Percentiles rank a stretch among this genome's conserved stretches.
Evolutionary conservation across 2,888 invertebrate species (phyloP).

Genomic region (Heliconius charithonia): DNA sequence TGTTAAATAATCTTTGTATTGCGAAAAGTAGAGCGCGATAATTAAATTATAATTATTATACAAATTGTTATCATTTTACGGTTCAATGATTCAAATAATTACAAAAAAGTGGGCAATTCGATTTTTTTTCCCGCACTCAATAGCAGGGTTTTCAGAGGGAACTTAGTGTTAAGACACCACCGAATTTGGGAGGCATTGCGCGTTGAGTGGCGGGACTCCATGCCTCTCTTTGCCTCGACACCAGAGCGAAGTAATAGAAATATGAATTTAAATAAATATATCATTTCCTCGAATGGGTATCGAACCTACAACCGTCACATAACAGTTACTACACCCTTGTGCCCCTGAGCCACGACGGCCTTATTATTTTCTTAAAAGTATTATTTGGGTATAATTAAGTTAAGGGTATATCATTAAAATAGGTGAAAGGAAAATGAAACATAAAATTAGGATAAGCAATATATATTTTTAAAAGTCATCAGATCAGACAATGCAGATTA

Average conservation of each 20-base stretch:
- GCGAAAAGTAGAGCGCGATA: conserved; percentile 17
- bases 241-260: too few relatives aligned
- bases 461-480: conserved; percentile 59
- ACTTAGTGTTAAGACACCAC: too few relatives aligned
- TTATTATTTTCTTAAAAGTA: background rate
- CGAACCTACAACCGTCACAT: too few relatives aligned
- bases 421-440: conserved; percentile 54
- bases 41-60: background rate
- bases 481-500: conserved; percentile 59
- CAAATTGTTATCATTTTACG: background rate
- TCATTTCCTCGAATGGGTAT: too few relatives aligned
- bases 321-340: too few relatives aligned
- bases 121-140: background rate
- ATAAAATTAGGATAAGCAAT: conserved; percentile 57
- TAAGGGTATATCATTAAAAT: background rate
- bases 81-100: background rate
- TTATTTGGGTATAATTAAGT: background rate
- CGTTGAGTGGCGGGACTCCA: too few relatives aligned
- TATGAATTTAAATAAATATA: too few relatives aligned
- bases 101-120: background rate
- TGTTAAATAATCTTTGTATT: conserved; percentile 5
- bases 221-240: too few relatives aligned
- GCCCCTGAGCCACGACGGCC: too few relatives aligned
- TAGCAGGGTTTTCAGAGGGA: too few relatives aligned
- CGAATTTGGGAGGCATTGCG: too few relatives aligned